Conservation (phyloP, 2,797 vertebrate species). For the Sebastes vulpes region DNA sequence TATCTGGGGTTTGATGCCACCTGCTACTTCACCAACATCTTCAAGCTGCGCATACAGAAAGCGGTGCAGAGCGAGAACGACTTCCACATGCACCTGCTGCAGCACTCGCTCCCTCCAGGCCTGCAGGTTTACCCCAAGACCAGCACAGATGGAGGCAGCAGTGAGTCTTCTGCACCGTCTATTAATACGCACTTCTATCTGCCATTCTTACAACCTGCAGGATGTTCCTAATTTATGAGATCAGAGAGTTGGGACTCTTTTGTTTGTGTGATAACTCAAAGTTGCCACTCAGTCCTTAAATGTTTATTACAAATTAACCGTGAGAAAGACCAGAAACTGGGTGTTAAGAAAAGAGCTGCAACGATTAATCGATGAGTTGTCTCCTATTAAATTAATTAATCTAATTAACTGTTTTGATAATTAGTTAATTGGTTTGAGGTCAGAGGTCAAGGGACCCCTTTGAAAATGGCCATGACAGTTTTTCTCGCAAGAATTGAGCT, state of each 20-base stretch:
- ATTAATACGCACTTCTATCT: background rate
- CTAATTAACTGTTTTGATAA: too few species aligned
- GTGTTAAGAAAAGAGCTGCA: background rate
- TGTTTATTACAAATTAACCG: background rate
- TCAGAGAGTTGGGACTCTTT: background rate
- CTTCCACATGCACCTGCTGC: constrained; percentile 87
- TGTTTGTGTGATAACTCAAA: background rate
- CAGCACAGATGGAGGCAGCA: constrained; percentile 72
- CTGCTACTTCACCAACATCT: constrained; percentile 89
- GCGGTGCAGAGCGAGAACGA: constrained; percentile 85
- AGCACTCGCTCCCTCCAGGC: constrained; percentile 86
- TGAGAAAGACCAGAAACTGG: background rate
- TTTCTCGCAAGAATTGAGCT: too few species aligned
- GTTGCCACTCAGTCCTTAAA: background rate
- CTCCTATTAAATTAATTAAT: too few species aligned
- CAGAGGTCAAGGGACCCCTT: too few species aligned
- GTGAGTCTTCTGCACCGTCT: constrained; percentile 58
- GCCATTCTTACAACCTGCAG: background rate
- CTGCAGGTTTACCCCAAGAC: constrained; percentile 86
- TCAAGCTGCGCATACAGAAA: constrained; percentile 87
- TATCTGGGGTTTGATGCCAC: constrained; percentile 89
- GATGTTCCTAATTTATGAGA: background rate
- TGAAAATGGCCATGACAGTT: too few species aligned
- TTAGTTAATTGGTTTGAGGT: too few species aligned
- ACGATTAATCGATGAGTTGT: too few species aligned